Base-by-base conservation (phyloP, 2,113 vertebrate species). In the human region DNA sequence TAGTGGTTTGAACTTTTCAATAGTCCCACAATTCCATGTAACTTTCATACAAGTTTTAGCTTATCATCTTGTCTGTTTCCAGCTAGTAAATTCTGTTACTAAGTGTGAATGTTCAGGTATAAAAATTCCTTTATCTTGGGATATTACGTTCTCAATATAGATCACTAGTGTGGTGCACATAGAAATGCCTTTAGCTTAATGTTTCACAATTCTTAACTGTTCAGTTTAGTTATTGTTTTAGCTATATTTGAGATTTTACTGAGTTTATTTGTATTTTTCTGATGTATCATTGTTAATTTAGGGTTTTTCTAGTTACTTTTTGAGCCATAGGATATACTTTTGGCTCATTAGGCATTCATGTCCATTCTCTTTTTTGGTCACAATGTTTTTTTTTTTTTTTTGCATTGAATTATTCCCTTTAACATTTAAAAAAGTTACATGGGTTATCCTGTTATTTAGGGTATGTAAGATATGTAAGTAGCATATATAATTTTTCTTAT, bases 21-120 rank as follows among this genome's bases (percentile, higher is more conserved):
- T 81, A 52, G 8, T 35, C 16, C 16, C 64, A 38, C 8, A 73
- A 11, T 48, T 89, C 6, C 3, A 52, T 27, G 5, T 32, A 91
- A 75, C 8, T 72, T 80, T 52, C 57, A 48, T 6, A 68, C 30
- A 80, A 55, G 45, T 86, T 92, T 43, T 38, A 35, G 18, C 25
- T 80, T 79, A 61, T 9, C 17, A n/a, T 55, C 7, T 59, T 90
- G 25, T 78, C 59, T 87, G 14, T 89, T 90, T 84, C 9, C 23
- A 84, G 48, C 35, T 50, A 80, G 20, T 70, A 76, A 57, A 43
- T 93, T 70, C 35, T 81, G 11, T 93, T 83, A 68, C 35, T 88
- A 91, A 88, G 40, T 43, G 18, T 90, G 20, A 94, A 23, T 66
- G 91, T 91, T 86, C 50, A 79, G 79, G n/a, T 86, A 92, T 8